A percentile compares a stretch with the other conserved stretches of the same genome.
Conservation (phyloP, 1,140 invertebrate species). For the Nomia melanderi region DNA sequence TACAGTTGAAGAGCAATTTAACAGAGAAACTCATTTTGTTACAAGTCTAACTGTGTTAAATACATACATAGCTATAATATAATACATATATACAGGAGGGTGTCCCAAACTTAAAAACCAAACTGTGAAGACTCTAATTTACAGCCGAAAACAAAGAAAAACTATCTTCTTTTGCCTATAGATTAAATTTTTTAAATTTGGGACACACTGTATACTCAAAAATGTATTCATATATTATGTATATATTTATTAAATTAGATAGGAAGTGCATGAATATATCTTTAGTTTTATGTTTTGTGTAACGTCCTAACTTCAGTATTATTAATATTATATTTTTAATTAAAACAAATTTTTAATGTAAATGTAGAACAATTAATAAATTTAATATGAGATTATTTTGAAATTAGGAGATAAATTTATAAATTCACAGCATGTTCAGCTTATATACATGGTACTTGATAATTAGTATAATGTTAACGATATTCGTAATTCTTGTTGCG, state of each 20-base stretch:
- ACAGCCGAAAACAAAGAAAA: too few species aligned
- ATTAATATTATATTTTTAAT: slow-evolving; percentile 6
- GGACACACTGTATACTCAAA: too few species aligned
- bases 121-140: too few species aligned
- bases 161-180: too few species aligned
- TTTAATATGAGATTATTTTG: slow-evolving; percentile 1
- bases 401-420: neutral
- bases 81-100: too few species aligned
- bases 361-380: slow-evolving; percentile 40
- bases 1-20: too few species aligned
- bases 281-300: slow-evolving; percentile 19
- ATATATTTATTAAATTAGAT: neutral
- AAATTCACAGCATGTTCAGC: slow-evolving; percentile 42
- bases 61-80: too few species aligned
- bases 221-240: neutral
- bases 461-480: slow-evolving; percentile 45
- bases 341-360: slow-evolving; percentile 11
- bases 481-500: slow-evolving; percentile 66
- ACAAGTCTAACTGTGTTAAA: slow-evolving; percentile 1
- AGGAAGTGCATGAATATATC: neutral
- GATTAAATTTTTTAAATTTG: too few species aligned
- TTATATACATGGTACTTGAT: slow-evolving; percentile 51
- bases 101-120: too few species aligned
- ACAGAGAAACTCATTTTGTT: neutral
- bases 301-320: slow-evolving; percentile 39